Percentiles rank a stretch among this genome's conserved stretches.
These are phyloP conservation scores for Protaetia brevitarsis DNA, from an alignment of 1,140 invertebrate genomes.

Conservation along the genomic window DNA sequence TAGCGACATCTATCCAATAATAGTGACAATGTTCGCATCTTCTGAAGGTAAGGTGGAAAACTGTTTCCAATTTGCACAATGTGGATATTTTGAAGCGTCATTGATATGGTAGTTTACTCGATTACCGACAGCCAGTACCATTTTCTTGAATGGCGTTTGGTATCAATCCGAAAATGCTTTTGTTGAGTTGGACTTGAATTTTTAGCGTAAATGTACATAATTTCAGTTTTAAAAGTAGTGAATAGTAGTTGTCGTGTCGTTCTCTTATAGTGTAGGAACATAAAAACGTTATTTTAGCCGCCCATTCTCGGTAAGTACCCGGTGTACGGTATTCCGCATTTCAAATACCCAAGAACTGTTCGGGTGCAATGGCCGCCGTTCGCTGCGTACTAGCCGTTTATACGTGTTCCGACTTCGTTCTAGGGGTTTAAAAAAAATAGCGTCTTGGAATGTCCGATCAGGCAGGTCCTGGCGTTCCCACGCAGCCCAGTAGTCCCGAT, in stretches of 20 bases:
- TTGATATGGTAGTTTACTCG: neutral
- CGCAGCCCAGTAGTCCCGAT: constrained; percentile 35
- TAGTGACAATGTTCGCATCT: no score
- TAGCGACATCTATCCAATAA: no score
- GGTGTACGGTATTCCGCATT: neutral
- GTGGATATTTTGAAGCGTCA: no score
- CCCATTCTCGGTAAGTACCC: neutral
- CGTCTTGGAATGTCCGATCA: constrained; percentile 37
- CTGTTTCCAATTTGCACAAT: no score
- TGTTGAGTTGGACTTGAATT: constrained; percentile 25
- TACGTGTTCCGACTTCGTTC: neutral
- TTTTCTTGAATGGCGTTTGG: constrained; percentile 9
- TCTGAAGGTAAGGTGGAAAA: no score
- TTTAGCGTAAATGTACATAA: constrained; percentile 18
- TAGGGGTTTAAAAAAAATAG: constrained; percentile 3
- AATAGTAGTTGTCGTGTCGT: neutral
- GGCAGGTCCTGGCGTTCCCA: constrained; percentile 29
- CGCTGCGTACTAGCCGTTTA: neutral
- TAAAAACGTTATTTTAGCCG: constrained; percentile 11
- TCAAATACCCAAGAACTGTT: constrained; percentile 11
- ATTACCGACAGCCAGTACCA: neutral
- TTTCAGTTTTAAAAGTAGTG: constrained; percentile 10
- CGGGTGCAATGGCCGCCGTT: constrained; percentile 20
- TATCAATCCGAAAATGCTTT: constrained; percentile 20
- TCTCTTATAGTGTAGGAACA: constrained; percentile 15